phyloP scores from a whole-genome alignment of 2,113 vertebrate species.

The Microtus pennsylvanicus region DNA sequence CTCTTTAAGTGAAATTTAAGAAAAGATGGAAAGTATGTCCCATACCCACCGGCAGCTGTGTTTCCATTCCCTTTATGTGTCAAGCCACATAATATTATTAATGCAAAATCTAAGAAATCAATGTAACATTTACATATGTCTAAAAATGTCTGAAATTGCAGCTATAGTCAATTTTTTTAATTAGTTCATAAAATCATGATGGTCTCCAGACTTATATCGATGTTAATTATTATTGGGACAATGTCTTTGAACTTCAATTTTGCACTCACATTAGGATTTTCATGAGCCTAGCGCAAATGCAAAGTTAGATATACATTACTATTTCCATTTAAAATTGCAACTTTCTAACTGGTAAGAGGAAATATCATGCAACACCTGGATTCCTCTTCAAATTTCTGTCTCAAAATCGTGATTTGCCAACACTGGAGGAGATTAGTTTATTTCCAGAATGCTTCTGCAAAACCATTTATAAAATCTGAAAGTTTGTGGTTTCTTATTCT shows the following conservation, averaged over 20 bases:
- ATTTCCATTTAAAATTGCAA: not conserved
- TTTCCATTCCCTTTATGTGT: not conserved
- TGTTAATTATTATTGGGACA: conserved; percentile 10
- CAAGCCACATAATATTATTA: not conserved
- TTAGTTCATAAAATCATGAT: not conserved
- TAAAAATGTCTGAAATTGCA: conserved; percentile 25
- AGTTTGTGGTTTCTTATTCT: not conserved
- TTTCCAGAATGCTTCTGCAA: not conserved
- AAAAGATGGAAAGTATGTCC: not conserved
- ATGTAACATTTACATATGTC: not conserved
- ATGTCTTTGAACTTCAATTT: not conserved
- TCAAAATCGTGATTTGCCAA: not conserved
- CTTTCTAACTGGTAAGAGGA: conserved; percentile 9
- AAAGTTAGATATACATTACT: not conserved
- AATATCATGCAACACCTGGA: not conserved
- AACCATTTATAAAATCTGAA: conserved; percentile 14
- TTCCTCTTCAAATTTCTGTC: not conserved
- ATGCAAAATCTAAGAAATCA: conserved; percentile 13
- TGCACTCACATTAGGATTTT: not conserved
- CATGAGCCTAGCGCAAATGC: not conserved
- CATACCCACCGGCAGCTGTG: not conserved
- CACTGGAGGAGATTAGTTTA: not conserved
- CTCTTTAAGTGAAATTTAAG: not conserved
- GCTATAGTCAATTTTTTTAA: not conserved
- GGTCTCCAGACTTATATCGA: not conserved